These are phyloP conservation scores for Drosophila ironensis DNA, from an alignment of 1,140 invertebrate genomes.

Conservation along the genomic window DNA sequence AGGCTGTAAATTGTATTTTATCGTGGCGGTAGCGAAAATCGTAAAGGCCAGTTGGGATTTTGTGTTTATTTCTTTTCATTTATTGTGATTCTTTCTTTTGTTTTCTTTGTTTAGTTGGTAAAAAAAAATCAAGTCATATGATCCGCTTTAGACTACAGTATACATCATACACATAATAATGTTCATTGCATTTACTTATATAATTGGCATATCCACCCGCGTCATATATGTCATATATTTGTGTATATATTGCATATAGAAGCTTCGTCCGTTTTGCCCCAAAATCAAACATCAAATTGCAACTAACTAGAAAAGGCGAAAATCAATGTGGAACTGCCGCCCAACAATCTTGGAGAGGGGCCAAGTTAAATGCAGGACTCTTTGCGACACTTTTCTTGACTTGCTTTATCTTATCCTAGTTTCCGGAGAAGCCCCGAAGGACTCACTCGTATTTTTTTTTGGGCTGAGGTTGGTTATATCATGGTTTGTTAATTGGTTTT, in stretches of 20 bases:
- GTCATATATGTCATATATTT: neutral
- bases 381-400: neutral
- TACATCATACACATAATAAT: conserved; percentile 28
- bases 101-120: conserved; percentile 36
- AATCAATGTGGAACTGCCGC: conserved; percentile 7
- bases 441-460: no score
- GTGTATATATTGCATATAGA: conserved; percentile 1
- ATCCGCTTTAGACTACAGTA: conserved; percentile 44
- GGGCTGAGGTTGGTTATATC: neutral
- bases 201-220: conserved; percentile 41
- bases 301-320: conserved; percentile 39
- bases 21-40: no score
- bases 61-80: neutral
- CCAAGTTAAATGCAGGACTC: conserved; percentile 29
- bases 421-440: no score
- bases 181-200: conserved; percentile 46
- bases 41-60: neutral
- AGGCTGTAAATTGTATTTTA: neutral
- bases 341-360: neutral
- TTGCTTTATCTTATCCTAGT: conserved; percentile 9
- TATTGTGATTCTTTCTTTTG: conserved; percentile 32
- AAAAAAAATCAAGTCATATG: conserved; percentile 36
- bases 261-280: conserved; percentile 18
- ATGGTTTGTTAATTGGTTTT: neutral
- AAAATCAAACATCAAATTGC: conserved; percentile 25